Conservation (phyloP, 2,113 vertebrate species). For the Indicator indicator region DNA sequence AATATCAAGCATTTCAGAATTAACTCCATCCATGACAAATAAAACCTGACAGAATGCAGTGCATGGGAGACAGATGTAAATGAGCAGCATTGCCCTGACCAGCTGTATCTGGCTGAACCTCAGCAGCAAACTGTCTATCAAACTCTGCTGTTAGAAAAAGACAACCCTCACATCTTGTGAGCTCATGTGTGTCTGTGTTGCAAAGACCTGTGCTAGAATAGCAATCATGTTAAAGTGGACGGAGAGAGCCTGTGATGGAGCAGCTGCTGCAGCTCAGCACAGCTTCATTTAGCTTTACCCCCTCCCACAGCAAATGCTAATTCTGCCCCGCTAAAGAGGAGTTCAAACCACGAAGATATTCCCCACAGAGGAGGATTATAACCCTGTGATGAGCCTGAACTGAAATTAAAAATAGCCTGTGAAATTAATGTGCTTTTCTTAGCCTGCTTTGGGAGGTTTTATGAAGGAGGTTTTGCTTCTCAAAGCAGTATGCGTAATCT, state of each 20-base stretch:
- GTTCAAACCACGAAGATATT: neutral
- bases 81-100: neutral
- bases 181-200: neutral
- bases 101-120: conserved; percentile 9
- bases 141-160: neutral
- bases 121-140: conserved; percentile 15
- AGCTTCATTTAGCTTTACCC: conserved; percentile 13
- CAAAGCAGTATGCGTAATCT: neutral
- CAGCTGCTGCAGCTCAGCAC: conserved; percentile 26
- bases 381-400: neutral
- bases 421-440: conserved; percentile 42
- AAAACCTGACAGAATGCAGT: neutral
- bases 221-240: neutral
- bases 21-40: conserved; percentile 28
- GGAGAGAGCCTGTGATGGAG: neutral
- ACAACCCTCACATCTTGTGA: conserved; percentile 22
- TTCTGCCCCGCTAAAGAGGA: neutral
- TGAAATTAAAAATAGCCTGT: conserved; percentile 41
- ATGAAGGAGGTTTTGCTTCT: conserved; percentile 10
- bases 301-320: conserved; percentile 19
- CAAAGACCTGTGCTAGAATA: neutral
- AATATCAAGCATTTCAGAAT: conserved; percentile 8
- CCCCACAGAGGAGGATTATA: conserved; percentile 16
- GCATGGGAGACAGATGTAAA: conserved; percentile 42
- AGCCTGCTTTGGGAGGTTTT: neutral